phyloP scores from a whole-genome alignment of 2,797 vertebrate species.

The Ctenochaetus hawaiiensis region DNA sequence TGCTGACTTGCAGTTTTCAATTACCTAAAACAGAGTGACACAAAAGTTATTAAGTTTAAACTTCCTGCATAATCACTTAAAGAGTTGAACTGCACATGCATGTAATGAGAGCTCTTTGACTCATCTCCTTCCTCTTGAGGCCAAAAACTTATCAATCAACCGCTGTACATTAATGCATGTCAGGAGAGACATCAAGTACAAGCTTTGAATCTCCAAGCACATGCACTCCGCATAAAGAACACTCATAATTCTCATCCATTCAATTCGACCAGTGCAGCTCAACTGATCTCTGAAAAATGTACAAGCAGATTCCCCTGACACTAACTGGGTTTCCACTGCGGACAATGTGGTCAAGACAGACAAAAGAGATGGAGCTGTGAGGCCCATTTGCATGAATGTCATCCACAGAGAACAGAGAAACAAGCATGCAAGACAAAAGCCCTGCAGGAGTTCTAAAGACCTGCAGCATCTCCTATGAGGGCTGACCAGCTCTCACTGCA shows the following conservation, averaged over 20 bases:
- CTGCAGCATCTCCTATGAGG: slow-evolving; percentile 37
- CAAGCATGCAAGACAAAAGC: slow-evolving; percentile 49
- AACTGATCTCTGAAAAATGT: slow-evolving; percentile 60
- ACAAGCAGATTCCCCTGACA: slow-evolving; percentile 50
- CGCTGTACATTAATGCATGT: slow-evolving; percentile 52
- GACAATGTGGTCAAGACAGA: slow-evolving; percentile 62
- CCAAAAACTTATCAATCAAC: no score
- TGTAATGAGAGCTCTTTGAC: no score
- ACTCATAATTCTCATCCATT: slow-evolving; percentile 51
- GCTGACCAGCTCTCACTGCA: slow-evolving; percentile 28
- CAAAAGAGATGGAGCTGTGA: slow-evolving; percentile 37
- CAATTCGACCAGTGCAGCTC: slow-evolving; percentile 33
- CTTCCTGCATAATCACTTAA: no score
- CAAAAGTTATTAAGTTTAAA: no score
- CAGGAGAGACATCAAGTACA: slow-evolving; percentile 40
- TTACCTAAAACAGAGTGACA: no score
- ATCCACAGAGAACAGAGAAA: slow-evolving; percentile 43
- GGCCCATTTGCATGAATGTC: slow-evolving; percentile 69
- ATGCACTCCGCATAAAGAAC: slow-evolving; percentile 40
- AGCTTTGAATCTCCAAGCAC: slow-evolving; percentile 50
- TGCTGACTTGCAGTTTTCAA: no score
- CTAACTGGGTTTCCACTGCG: slow-evolving; percentile 56
- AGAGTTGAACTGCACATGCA: no score
- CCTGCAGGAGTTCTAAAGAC: slow-evolving; percentile 31
- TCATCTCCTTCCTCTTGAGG: no score